A percentile compares a stretch with the other conserved stretches of the same genome.
These are phyloP conservation scores for Apogon talboti DNA, from an alignment of 2,797 vertebrate genomes.

Conservation along the genomic window DNA sequence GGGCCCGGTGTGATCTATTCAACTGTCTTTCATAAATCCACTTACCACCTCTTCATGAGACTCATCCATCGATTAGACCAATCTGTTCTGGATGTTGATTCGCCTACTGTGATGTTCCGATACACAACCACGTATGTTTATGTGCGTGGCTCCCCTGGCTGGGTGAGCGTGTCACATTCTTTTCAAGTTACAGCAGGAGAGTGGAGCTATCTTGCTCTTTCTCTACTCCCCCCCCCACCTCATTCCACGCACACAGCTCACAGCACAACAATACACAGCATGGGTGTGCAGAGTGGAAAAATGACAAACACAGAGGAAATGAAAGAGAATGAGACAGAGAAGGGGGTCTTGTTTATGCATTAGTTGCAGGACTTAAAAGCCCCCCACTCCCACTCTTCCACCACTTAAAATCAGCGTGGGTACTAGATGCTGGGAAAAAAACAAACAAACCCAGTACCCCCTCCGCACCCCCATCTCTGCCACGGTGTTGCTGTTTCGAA, in stretches of 20 bases:
- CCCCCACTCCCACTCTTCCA: slow-evolving; percentile 42
- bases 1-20: too few relatives aligned
- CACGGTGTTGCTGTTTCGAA: slow-evolving; percentile 44
- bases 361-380: slow-evolving; percentile 66
- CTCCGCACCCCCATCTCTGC: slow-evolving; percentile 21
- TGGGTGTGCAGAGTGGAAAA: slow-evolving; percentile 49
- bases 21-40: too few relatives aligned
- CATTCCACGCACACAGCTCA: slow-evolving; percentile 22
- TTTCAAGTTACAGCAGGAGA: slow-evolving; percentile 42
- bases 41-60: slow-evolving; percentile 34
- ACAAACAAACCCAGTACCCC: slow-evolving; percentile 57
- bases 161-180: slow-evolving; percentile 39
- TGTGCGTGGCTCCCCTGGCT: slow-evolving; percentile 20
- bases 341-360: slow-evolving; percentile 65
- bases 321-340: slow-evolving; percentile 46
- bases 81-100: slow-evolving; percentile 34
- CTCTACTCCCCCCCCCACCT: slow-evolving; percentile 10
- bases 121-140: slow-evolving; percentile 8
- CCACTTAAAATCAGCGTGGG: slow-evolving; percentile 68
- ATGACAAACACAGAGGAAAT: slow-evolving; percentile 50
- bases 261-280: slow-evolving; percentile 45
- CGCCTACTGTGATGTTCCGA: slow-evolving; percentile 5
- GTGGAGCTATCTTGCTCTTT: slow-evolving; percentile 6
- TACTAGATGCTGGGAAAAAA: slow-evolving; percentile 47
- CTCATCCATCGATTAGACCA: slow-evolving; percentile 43